Evolutionary conservation across 2,888 invertebrate genomes (phyloP), one percentile per base, ranked within the genome.

Genomic region (Lysandra coridon): DNA sequence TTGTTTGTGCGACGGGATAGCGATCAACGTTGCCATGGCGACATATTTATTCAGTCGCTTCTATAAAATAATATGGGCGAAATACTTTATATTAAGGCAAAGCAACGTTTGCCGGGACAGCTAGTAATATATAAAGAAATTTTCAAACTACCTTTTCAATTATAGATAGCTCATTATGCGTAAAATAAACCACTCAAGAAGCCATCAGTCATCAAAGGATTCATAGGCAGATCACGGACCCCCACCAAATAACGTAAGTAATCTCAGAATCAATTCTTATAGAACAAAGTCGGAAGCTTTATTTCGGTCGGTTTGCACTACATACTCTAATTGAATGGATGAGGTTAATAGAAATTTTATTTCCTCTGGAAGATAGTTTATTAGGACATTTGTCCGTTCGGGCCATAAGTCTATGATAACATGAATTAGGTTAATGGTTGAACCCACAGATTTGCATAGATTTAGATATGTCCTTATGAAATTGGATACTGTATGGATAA

Each of bases 361-460:
- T 69, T 69, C 69, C 69, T 69, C 14, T 69, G 69, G 33, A 69
- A 69, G 37, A 69, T 69, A 37, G 69, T 69, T 69, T 69, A 69
- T 69, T 69, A 69, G 69, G 69, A 37, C 69, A 69, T 69, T 69
- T 69, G 69, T 69, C 33, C 69, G 33, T 64, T 64, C 4, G 30
- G 64, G 5, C 69, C 69, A 69, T 69, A 69, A 69, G 69, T 69
- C 74, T 44, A 74, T 74, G 74, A 74, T 74, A 74, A 44, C 74
- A 74, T 44, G 44, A 76, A 76, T 76, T 76, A 76, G 76, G 76
- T 76, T 76, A 76, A 76, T 69, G 69, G 33, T 69, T 17, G 33
- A 33, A 69, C 5, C 33, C 17, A 69, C 1, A 69, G 69, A 33
- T 14, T 10, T 69, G 4, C 4, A 5, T 5, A 14, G 17, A 17